A percentile compares a stretch with the other conserved stretches of the same genome.
Conservation (phyloP, 1,140 invertebrate species). For the Proctacanthus coquilletti region DNA sequence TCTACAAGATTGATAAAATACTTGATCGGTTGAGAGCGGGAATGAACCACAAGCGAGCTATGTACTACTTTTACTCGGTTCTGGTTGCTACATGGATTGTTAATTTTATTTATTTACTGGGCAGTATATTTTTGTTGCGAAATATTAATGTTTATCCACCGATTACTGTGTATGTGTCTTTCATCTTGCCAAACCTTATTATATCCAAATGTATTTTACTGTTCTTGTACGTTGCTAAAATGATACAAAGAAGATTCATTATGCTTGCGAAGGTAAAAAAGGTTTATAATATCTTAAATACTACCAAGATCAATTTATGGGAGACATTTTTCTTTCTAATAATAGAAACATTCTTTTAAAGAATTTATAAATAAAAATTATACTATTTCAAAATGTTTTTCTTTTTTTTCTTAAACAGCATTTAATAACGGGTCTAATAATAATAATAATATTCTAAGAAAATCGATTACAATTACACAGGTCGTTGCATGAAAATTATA, state of each 20-base stretch:
- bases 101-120: constrained; percentile 12
- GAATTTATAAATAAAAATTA: no score
- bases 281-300: neutral
- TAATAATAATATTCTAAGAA: no score
- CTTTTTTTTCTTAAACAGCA: no score
- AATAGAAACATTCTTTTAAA: neutral
- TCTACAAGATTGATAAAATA: constrained; percentile 18
- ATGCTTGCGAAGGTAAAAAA: constrained; percentile 24
- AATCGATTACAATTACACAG: no score
- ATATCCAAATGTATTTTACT: constrained; percentile 17
- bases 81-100: constrained; percentile 15
- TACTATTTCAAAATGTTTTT: no score
- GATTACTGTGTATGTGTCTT: constrained; percentile 17
- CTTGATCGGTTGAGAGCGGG: constrained; percentile 20
- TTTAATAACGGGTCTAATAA: no score
- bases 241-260: constrained; percentile 20
- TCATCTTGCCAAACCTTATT: constrained; percentile 22
- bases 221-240: constrained; percentile 20
- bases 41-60: constrained; percentile 24
- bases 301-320: neutral
- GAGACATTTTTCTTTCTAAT: neutral
- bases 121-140: constrained; percentile 17
- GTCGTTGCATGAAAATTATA: no score
- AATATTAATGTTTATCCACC: constrained; percentile 12
- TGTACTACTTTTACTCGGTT: constrained; percentile 18